Percentiles rank a stretch among this genome's conserved stretches.
phyloP scores from a whole-genome alignment of 2,888 invertebrate species.

The Epirrhoe alternata region DNA sequence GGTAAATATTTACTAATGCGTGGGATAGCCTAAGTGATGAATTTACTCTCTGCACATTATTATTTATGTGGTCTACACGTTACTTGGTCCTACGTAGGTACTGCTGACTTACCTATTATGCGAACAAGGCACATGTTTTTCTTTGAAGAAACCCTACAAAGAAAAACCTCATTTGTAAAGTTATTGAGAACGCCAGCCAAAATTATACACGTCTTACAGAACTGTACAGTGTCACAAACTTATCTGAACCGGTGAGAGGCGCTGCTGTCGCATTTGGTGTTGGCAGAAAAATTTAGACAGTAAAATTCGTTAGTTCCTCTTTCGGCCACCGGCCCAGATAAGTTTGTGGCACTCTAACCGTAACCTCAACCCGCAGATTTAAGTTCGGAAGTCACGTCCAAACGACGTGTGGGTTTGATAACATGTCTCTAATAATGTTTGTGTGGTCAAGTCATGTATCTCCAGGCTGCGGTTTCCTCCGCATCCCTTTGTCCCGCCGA shows the following conservation, averaged over 20 bases:
- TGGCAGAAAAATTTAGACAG: too few relatives aligned
- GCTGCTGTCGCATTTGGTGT: too few relatives aligned
- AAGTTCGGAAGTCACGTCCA: conserved; percentile 67
- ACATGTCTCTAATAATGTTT: conserved; percentile 59
- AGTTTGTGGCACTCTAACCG: too few relatives aligned
- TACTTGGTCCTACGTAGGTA: neutral
- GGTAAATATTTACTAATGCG: conserved; percentile 46
- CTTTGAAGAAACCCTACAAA: neutral
- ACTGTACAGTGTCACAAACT: too few relatives aligned
- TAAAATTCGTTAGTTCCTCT: too few relatives aligned
- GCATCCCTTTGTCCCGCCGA: conserved; percentile 62
- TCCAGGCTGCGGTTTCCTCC: conserved; percentile 56
- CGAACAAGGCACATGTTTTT: neutral
- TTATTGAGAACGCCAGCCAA: conserved; percentile 3
- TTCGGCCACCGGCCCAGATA: too few relatives aligned
- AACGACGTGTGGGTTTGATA: conserved; percentile 56
- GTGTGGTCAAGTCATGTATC: conserved; percentile 59
- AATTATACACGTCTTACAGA: conserved; percentile 17
- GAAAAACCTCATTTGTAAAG: conserved; percentile 2
- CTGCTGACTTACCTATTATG: neutral
- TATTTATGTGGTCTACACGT: neutral
- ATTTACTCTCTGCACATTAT: neutral
- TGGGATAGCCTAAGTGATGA: conserved; percentile 5
- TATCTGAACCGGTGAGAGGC: too few relatives aligned
- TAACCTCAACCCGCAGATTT: conserved; percentile 48